Percentiles rank a stretch among this genome's conserved stretches.
These are phyloP conservation scores for Perca flavescens DNA, from an alignment of 2,113 vertebrate genomes.

Conservation along the genomic window DNA sequence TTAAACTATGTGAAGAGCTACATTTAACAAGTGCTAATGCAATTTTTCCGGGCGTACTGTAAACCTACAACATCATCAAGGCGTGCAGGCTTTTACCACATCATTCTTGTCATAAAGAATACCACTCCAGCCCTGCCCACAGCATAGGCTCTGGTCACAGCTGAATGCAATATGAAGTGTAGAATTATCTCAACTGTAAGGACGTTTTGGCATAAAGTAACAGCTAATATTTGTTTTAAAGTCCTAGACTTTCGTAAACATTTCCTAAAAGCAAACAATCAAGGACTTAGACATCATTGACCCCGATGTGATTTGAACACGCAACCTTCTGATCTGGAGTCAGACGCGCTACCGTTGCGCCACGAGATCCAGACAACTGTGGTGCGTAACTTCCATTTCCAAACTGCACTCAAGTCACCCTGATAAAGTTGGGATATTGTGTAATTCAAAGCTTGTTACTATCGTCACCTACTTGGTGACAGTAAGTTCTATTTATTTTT, in stretches of 20 bases:
- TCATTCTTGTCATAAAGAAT: neutral
- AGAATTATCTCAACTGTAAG: neutral
- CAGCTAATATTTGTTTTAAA: too few relatives aligned
- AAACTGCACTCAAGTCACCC: too few relatives aligned
- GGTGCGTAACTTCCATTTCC: too few relatives aligned
- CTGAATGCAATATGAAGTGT: neutral
- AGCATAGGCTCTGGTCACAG: neutral
- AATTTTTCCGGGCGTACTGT: neutral
- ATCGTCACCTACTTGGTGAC: neutral
- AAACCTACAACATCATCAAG: neutral
- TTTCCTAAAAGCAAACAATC: neutral
- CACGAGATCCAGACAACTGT: neutral
- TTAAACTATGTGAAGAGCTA: neutral
- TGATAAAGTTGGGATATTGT: neutral
- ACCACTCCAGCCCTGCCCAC: neutral
- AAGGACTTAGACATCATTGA: neutral
- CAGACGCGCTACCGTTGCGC: slow-evolving; percentile 55
- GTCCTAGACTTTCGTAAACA: neutral
- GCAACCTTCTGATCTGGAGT: slow-evolving; percentile 61
- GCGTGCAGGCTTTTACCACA: neutral
- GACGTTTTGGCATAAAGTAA: too few relatives aligned
- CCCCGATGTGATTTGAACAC: slow-evolving; percentile 53
- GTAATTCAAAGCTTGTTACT: neutral
- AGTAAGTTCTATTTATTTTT: neutral
- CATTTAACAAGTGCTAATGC: neutral